phyloP scores from a whole-genome alignment of 2,797 vertebrate genomes.

The Poeciliopsis turneri region DNA sequence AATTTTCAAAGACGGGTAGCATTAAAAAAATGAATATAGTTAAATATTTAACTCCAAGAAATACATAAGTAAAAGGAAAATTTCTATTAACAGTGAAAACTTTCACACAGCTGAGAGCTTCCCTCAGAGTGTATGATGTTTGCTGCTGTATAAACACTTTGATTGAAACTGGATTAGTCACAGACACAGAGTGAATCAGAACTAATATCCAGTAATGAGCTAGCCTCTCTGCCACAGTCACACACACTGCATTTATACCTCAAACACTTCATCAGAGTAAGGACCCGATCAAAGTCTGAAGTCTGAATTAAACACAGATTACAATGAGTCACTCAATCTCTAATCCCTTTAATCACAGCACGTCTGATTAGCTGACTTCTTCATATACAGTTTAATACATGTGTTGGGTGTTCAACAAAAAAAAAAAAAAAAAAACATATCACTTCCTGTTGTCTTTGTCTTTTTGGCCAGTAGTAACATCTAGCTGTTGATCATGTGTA shows the following conservation, averaged over 20 bases:
- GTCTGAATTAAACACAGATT: not conserved
- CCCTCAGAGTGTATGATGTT: not conserved
- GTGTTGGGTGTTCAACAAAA: not conserved
- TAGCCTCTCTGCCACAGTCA: not conserved
- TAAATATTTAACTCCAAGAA: too few species aligned
- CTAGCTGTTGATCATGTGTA: too few species aligned
- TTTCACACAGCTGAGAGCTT: not conserved
- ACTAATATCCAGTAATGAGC: conserved; percentile 6
- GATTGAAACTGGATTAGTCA: not conserved
- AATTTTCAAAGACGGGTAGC: not conserved
- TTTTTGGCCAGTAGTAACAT: too few species aligned
- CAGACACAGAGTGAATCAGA: conserved; percentile 4
- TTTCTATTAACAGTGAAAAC: not conserved
- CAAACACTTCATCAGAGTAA: not conserved
- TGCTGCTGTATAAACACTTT: not conserved
- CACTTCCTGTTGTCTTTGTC: too few species aligned
- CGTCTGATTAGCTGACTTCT: not conserved
- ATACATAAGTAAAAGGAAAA: too few species aligned
- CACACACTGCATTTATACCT: not conserved
- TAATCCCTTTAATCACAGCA: not conserved
- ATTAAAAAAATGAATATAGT: not conserved
- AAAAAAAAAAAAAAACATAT: too few species aligned
- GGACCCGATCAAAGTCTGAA: not conserved
- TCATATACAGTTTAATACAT: not conserved
- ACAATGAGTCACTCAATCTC: not conserved